Evolutionary conservation across 2,888 invertebrate genomes (phyloP).

Genomic region (Macrophya annulata): DNA sequence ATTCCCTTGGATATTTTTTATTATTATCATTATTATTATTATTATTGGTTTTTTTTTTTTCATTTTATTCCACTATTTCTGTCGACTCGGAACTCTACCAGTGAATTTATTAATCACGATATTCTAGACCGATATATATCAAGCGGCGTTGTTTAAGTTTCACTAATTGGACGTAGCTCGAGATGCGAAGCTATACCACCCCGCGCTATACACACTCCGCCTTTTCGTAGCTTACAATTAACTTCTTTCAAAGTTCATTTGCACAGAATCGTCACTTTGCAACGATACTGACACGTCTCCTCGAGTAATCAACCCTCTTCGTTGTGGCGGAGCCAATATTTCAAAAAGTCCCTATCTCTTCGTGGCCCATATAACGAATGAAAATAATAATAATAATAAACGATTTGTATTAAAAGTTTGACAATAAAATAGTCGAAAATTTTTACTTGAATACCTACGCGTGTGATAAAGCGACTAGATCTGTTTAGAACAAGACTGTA

Average conservation of each 20-base stretch:
- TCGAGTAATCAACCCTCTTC: background rate
- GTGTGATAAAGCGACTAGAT: background rate
- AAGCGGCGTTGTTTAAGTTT: conserved; percentile 52
- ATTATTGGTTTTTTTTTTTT: conserved; percentile 14
- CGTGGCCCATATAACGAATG: too few species aligned
- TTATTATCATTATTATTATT: background rate
- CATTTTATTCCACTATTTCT: conserved; percentile 35
- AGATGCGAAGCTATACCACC: background rate
- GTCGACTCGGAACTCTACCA: conserved; percentile 21
- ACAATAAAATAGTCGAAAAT: too few species aligned
- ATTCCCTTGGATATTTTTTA: conserved; percentile 8
- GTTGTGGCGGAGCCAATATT: background rate
- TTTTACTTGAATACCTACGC: too few species aligned
- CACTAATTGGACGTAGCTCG: conserved; percentile 46
- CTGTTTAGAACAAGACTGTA: background rate
- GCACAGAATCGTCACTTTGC: conserved; percentile 65
- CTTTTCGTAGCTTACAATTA: conserved; percentile 1
- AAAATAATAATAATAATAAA: too few species aligned
- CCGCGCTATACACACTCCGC: background rate
- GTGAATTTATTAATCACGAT: conserved; percentile 54
- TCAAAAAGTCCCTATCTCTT: background rate
- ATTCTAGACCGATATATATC: conserved; percentile 47
- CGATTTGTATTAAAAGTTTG: too few species aligned
- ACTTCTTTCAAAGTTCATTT: conserved; percentile 36
- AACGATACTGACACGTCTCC: background rate